Evolutionary conservation across 2,797 vertebrate genomes (phyloP).

Genomic region (Myripristis jacobus): DNA sequence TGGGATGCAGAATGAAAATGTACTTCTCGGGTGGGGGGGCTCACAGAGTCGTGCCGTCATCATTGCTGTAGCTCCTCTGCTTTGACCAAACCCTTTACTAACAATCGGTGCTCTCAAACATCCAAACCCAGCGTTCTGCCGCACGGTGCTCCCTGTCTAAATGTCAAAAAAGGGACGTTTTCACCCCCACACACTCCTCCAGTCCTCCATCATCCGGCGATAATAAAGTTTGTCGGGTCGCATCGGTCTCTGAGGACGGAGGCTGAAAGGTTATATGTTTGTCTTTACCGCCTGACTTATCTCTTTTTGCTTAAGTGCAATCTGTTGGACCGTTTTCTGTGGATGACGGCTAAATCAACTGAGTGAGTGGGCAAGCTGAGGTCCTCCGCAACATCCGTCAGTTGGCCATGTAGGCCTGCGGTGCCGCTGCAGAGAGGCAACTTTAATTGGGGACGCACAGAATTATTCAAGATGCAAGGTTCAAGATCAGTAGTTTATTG

Average conservation of each 20-base stretch:
- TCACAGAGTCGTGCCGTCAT: slow-evolving; percentile 58
- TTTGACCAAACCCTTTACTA: slow-evolving; percentile 46
- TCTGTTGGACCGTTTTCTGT: slow-evolving; percentile 52
- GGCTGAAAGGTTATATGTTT: slow-evolving; percentile 42
- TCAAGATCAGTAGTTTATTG: slow-evolving; percentile 34
- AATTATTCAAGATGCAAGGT: neutral
- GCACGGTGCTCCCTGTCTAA: slow-evolving; percentile 1
- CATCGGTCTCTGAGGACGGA: slow-evolving; percentile 34
- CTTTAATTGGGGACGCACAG: slow-evolving; percentile 58
- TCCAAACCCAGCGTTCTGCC: neutral
- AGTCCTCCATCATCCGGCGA: slow-evolving; percentile 31
- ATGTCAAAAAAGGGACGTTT: slow-evolving; percentile 66
- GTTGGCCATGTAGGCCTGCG: slow-evolving; percentile 65
- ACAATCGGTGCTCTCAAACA: neutral
- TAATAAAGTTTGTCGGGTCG: slow-evolving; percentile 67
- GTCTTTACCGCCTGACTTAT: slow-evolving; percentile 72
- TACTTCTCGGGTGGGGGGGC: slow-evolving; percentile 54
- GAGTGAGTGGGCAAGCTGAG: slow-evolving; percentile 45
- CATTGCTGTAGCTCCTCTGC: slow-evolving; percentile 46
- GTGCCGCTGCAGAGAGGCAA: slow-evolving; percentile 70
- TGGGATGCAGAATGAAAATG: slow-evolving; percentile 68
- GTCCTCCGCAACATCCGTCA: slow-evolving; percentile 67
- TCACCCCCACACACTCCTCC: no score
- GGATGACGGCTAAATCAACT: slow-evolving; percentile 18
- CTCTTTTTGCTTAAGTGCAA: slow-evolving; percentile 66